Evolutionary conservation across 1,140 invertebrate species (phyloP), one percentile per base, ranked within the genome.

Genomic region (Phortica variegata): DNA sequence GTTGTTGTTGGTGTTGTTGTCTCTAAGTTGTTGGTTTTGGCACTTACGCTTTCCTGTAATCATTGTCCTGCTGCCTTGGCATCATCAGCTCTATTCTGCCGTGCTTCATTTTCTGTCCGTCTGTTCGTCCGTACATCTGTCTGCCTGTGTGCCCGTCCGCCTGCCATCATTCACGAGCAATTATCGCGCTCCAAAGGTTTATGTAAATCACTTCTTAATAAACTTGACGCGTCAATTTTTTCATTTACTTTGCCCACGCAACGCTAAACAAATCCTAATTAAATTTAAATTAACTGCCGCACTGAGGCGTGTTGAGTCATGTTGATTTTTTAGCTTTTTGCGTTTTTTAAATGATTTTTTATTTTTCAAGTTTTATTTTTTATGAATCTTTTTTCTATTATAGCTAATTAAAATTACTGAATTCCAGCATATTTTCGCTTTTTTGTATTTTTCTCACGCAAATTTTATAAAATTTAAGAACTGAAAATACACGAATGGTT

Each of bases 261-360:
- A 60, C 52, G 47, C 36, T 32, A 65, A 61, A 61, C 23, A 26
- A 66, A 53, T 66, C 63, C 62, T 66, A 66, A 66, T 66, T 66
- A 66, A 68, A 66, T 66, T 66, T 62, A 61, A 66, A 66, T 68
- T 66, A 68, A 68, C 63, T 66, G 62, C 66, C 68, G 59, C 63
- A 62, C 62, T 65, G 40, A 49, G 53, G 62, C 36, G 8, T 38
- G 49, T 39, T 41, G 10, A 13, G 20, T 38, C n/a, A 32, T n/a
- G 7, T 10, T 15, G 12, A 20, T 47, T 15, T 38, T 40, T 26
- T 36, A 26, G n/a, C n/a, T n/a, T 13, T 9, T 42, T 12, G n/a
- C 17, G 19, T 40, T 54, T 26, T 6, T 56, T 10, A 26, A 26
- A 49, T 32, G 49, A 51, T 59, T 62, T 58, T 56, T 44, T 61